Evolutionary conservation across 1,140 invertebrate genomes (phyloP), one percentile per base, ranked within the genome.

Genomic region (Dolichoris vasculosae): DNA sequence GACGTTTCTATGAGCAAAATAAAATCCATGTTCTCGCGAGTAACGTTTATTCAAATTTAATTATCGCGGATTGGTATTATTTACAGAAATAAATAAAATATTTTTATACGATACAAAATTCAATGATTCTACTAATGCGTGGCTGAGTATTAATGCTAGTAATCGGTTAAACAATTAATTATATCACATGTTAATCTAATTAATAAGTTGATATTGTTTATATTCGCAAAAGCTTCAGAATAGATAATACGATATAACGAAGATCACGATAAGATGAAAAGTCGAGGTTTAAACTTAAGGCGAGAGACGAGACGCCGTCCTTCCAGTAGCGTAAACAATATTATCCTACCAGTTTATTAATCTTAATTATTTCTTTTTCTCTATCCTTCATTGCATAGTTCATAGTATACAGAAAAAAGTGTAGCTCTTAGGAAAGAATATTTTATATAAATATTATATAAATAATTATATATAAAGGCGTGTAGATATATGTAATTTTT

Each of bases 241-340:
- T 3, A 15, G 20, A 0, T 43, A 26, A 73, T 30, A 35, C 9
- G 17, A 55, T 32, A 0, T 4, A 76, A 51, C 15, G 30, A 6
- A 51, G 26, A 77, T 51, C 3, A 35, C 6, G 20, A 48, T 20
- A 46, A 59, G 69, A 75, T n/a, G 0, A 55, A 64, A 63, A 76
- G 13, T 35, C 32, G n/a, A 64, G 82, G 23, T 63, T 48, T 32
- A 15, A 75, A 76, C 30, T 63, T 63, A 59, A 30, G 55, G 43
- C 55, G 35, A 63, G 38, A 78, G 63, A 85, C 64, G 38, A 84
- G 82, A 84, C 86, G 89, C 87, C 88, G 89, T 90, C 88, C 87
- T 90, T 87, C 87, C 82, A 88, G 43, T 89, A 90, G 87, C 59
- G 84, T 88, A 86, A 67, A 73, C n/a, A 86, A 83, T 83, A 59